These are phyloP conservation scores for Clarias fuscus DNA, from an alignment of 2,797 vertebrate species.

Conservation along the genomic window DNA sequence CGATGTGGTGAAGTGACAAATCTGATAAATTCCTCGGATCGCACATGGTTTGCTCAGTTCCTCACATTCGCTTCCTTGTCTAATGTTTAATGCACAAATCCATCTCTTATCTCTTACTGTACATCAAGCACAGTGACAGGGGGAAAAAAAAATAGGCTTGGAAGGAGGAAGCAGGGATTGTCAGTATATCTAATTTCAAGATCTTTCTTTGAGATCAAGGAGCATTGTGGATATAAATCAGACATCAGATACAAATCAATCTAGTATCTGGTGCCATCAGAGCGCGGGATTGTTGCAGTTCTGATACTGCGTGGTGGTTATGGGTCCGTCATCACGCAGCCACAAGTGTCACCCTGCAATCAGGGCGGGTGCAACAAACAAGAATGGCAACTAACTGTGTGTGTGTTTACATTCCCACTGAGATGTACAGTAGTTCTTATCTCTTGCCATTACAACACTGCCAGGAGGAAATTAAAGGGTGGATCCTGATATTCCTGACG, in stretches of 20 bases:
- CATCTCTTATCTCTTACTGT: background rate
- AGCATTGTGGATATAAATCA: background rate
- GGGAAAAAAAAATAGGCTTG: background rate
- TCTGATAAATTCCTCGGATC: background rate
- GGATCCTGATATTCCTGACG: background rate
- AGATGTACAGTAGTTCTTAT: background rate
- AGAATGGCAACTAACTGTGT: background rate
- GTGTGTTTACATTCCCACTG: background rate
- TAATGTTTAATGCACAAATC: background rate
- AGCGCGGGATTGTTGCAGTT: background rate
- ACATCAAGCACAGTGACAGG: background rate
- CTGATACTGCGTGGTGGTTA: background rate
- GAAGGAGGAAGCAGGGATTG: background rate
- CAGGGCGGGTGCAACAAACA: background rate
- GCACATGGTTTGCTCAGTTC: background rate
- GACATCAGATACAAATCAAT: background rate
- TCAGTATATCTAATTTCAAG: too few species aligned
- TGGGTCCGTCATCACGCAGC: conserved; percentile 4
- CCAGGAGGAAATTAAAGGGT: conserved; percentile 3
- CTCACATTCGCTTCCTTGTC: background rate
- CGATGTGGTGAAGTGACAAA: background rate
- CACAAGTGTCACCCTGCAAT: conserved; percentile 17
- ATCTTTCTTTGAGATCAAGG: background rate
- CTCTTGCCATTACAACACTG: background rate
- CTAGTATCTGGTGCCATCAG: background rate